Conservation (phyloP, 2,797 vertebrate species). For the Tauraco hartlaubi region DNA sequence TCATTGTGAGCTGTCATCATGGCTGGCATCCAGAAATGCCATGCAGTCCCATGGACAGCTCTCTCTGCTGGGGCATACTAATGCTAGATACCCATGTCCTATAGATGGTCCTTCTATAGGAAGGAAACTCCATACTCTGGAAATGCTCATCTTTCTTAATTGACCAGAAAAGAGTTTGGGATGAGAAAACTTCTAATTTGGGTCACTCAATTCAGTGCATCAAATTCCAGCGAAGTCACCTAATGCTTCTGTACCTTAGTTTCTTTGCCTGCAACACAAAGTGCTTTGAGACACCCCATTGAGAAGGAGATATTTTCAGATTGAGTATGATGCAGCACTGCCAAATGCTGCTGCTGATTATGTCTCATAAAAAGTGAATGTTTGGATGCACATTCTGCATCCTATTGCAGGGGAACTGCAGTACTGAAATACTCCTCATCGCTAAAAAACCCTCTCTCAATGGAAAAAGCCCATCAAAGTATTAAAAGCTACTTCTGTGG, state of each 20-base stretch:
- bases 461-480: not conserved
- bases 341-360: not conserved
- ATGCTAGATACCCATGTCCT: not conserved
- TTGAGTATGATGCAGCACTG: not conserved
- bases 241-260: not conserved
- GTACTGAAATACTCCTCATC: not conserved
- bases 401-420: constrained; percentile 45
- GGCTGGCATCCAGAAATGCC: not conserved
- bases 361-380: not conserved
- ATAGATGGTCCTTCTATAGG: not conserved
- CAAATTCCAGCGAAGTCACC: not conserved
- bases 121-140: not conserved
- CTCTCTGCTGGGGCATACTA: not conserved
- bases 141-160: not conserved
- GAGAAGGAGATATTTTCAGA: constrained; percentile 21
- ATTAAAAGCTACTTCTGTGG: constrained; percentile 13
- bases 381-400: constrained; percentile 20
- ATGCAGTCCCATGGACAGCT: rapidly evolving
- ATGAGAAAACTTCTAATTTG: not conserved
- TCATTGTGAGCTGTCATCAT: not conserved
- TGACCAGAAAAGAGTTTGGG: not conserved
- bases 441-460: constrained; percentile 2
- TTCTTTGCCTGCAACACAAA: not conserved
- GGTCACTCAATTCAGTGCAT: not conserved
- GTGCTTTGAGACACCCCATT: not conserved